Conservation (phyloP, 2,113 vertebrate species). For the Calyptommatus sinebrachiatus region DNA sequence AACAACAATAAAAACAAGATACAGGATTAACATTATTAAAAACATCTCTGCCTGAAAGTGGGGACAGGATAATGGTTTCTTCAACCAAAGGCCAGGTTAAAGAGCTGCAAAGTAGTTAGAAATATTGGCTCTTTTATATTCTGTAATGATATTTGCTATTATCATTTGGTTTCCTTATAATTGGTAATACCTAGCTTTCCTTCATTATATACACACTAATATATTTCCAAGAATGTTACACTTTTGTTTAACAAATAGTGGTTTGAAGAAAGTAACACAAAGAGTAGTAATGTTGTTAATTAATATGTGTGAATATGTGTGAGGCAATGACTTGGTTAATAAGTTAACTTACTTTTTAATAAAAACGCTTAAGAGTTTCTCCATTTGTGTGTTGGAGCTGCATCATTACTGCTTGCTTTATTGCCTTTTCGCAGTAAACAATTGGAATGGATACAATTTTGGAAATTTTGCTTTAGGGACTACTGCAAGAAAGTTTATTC, state of each 20-base stretch:
- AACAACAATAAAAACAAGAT: too few relatives aligned
- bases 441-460: neutral
- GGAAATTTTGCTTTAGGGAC: neutral
- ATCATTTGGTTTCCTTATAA: neutral
- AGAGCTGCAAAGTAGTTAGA: too few relatives aligned
- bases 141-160: neutral
- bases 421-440: neutral
- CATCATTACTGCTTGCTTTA: rapidly evolving
- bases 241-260: neutral
- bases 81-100: too few relatives aligned
- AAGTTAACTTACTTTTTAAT: neutral
- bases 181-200: neutral
- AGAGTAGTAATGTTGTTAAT: neutral
- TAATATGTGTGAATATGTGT: neutral
- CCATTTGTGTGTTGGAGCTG: neutral
- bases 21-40: too few relatives aligned
- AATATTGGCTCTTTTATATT: neutral
- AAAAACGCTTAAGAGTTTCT: neutral
- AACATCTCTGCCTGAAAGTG: too few relatives aligned
- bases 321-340: too few relatives aligned
- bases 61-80: too few relatives aligned
- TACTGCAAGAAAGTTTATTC: neutral
- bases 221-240: neutral
- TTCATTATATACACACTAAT: neutral
- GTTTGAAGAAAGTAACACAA: neutral